Evolutionary conservation across 2,888 invertebrate species (phyloP).

Genomic region (Brassicogethes aeneus): DNA sequence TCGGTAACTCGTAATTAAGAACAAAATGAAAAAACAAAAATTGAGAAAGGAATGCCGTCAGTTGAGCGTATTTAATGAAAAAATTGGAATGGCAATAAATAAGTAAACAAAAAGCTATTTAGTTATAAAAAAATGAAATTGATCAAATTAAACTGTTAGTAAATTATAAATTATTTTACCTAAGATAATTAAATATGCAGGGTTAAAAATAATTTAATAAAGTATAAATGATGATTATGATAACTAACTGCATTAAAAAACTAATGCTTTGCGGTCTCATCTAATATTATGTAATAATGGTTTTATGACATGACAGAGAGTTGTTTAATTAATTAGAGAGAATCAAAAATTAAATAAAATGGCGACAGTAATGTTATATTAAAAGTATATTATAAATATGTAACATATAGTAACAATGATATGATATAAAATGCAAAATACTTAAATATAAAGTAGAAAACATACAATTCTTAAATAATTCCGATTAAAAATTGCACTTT

Average conservation of each 20-base stretch:
- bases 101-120: constrained; percentile 13
- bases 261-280: constrained; percentile 15
- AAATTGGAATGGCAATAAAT: constrained; percentile 28
- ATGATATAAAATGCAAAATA: constrained; percentile 18
- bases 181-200: constrained; percentile 10
- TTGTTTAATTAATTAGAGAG: too few relatives aligned
- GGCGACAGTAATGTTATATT: neutral
- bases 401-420: constrained; percentile 14
- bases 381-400: neutral
- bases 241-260: constrained; percentile 19
- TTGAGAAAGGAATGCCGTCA: constrained; percentile 26
- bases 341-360: too few relatives aligned
- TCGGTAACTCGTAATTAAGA: neutral
- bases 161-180: constrained; percentile 23
- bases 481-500: neutral
- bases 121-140: constrained; percentile 14
- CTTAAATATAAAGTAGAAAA: constrained; percentile 17
- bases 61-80: constrained; percentile 18
- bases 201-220: constrained; percentile 8
- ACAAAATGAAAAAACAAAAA: constrained; percentile 9
- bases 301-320: neutral
- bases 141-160: constrained; percentile 19
- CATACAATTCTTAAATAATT: constrained; percentile 19
- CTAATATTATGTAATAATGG: constrained; percentile 6
- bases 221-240: constrained; percentile 11